Evolutionary conservation across 2,113 vertebrate species (phyloP), one percentile per base, ranked within the genome.

Genomic region (Anser cygnoides): DNA sequence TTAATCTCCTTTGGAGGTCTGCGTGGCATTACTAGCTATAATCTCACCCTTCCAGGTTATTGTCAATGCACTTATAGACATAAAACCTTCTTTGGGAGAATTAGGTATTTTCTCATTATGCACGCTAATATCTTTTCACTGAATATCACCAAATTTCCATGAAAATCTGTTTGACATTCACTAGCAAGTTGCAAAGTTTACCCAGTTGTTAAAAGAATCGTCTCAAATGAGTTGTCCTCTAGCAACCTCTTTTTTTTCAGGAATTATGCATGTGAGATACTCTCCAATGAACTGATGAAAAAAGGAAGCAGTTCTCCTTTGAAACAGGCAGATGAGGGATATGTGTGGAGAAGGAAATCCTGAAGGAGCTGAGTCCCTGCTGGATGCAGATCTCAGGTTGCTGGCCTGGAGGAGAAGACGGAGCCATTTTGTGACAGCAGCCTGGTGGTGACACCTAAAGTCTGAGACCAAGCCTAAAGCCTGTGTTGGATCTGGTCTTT

Each of bases 51-150:
- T 97, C 94, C 96, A 98, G 97, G 94, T 97, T 96, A 96, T 89
- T 97, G 86, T 93, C 52, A 59, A 94, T 79, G 87, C 94, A 96
- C 87, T 97, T 95, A 92, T 5, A 82, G 94, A 92, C 96, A 97
- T 97, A 97, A 98, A 98, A 97, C 97, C 96, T 96, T 97, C 97
- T 98, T 97, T 97, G 89, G 80, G 84, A 97, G 98, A 98, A 98
- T 98, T 98, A 98, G 97, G 97, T 95, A 97, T 98, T 97, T 96
- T 92, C 94, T 98, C 95, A 96, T 98, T 97, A 98, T 97, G 96
- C 96, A 94, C 58, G 35, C 93, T 80, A 93, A 95, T 93, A 97
- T 68, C 84, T 96, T 96, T 96, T 97, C 97, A 95, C 71, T 89
- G 90, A 97, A 92, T 55, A 62, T 84, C 80, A 89, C 90, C 90